These are phyloP conservation scores for Pentamera pediparva DNA, from an alignment of 53 echinoderm and acorn worm species.

Conservation along the genomic window DNA sequence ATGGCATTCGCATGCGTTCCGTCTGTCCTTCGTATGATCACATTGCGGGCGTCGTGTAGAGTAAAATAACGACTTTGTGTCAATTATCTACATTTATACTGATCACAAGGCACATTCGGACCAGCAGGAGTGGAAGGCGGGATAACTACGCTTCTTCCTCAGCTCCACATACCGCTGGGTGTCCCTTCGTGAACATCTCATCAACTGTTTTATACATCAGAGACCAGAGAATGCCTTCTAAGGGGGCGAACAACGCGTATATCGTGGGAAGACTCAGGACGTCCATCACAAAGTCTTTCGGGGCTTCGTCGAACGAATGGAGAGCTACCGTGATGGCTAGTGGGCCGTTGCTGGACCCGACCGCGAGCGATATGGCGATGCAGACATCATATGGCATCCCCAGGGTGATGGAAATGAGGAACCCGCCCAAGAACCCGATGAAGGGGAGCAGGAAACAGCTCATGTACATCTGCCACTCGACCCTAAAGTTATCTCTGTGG, in stretches of 20 bases:
- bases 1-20: too few species aligned
- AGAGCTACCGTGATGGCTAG: slow-evolving; percentile 27
- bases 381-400: slow-evolving; percentile 44
- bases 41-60: too few species aligned
- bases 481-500: slow-evolving; percentile 21
- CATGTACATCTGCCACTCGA: slow-evolving; percentile 28
- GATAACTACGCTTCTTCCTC: too few species aligned
- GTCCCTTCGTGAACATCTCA: slow-evolving; percentile 23
- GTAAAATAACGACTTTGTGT: too few species aligned
- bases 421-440: slow-evolving; percentile 39
- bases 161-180: slow-evolving; percentile 19
- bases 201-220: slow-evolving; percentile 49
- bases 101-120: too few species aligned
- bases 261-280: slow-evolving; percentile 35
- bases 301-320: slow-evolving; percentile 16
- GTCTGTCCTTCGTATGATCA: too few species aligned
- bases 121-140: too few species aligned
- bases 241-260: slow-evolving; percentile 35
- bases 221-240: slow-evolving; percentile 52
- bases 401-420: slow-evolving; percentile 32
- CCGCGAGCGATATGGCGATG: slow-evolving; percentile 45
- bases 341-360: slow-evolving; percentile 35
- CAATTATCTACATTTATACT: too few species aligned
- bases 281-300: background rate
- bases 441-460: slow-evolving; percentile 31